Base-by-base conservation (phyloP, 2,113 vertebrate genomes). In the Muntiacus muntjak region DNA sequence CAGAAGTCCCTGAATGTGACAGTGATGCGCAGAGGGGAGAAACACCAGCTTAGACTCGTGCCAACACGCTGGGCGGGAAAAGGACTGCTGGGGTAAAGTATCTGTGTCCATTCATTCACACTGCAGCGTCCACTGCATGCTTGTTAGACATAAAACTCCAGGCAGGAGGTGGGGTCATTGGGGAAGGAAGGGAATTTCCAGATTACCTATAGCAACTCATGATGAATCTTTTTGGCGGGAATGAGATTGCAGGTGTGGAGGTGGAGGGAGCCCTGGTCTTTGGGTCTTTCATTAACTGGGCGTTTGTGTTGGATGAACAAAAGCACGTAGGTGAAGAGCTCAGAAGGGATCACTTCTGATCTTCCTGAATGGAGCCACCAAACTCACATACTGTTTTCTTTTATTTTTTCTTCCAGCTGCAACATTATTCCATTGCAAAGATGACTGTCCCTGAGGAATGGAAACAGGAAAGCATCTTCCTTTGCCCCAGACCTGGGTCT, bases 61-160 rank as follows among this genome's bases (percentile, higher is more conserved):
- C 99, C 99, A 0, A 99, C 99, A 96, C 99, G 99, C 87, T 99
- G 99, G 99, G 98, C 99, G 0, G 99, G 99, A 92, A 99, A 99
- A 98, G 99, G 99, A 52, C 99, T 99, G 82, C 98, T 99, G 91
- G 99, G 99, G 99, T 99, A 98, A 98, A 97, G 88, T n/a, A 1
- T 50, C 71, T 1, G 4, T 64, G 52, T 62, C 30, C 5, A 1
- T 67, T n/a, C 15, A 0, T 17, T 76, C 30, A 33, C 25, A 6
- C 1, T 12, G 36, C 14, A 7, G 57, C 4, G 1, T 33, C 6
- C 0, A 0, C 0, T 45, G 50, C 10, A 12, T 55, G 54, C 23
- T 23, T 28, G 40, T 78, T 40, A 40, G 33, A 64, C 12, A 0
- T 14, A 43, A 58, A 36, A 62, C 71, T 36, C 14, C 0, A 25